A percentile compares a stretch with the other conserved stretches of the same genome.
These are phyloP conservation scores for Orthosia gothica DNA, from an alignment of 2,888 invertebrate genomes.

Conservation along the genomic window DNA sequence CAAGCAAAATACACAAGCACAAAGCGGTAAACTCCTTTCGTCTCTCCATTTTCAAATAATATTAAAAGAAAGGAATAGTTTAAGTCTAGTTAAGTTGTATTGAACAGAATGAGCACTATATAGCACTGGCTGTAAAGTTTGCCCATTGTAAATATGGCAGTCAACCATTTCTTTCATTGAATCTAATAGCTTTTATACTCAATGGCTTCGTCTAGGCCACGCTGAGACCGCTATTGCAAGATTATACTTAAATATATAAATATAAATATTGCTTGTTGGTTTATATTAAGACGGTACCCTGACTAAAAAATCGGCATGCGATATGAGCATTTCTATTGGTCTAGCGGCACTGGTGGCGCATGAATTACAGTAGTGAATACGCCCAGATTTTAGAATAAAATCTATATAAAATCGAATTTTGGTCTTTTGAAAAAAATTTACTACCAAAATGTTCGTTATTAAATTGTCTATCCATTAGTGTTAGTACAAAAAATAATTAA, in stretches of 20 bases:
- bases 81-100: slow-evolving; percentile 6
- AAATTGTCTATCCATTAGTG: no score
- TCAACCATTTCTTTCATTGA: slow-evolving; percentile 39
- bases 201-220: slow-evolving; percentile 29
- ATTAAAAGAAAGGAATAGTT: slow-evolving; percentile 5
- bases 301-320: no score
- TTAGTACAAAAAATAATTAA: no score
- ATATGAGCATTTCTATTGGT: no score
- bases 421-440: no score
- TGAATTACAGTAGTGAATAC: no score
- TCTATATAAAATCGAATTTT: no score
- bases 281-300: no score
- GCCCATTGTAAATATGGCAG: slow-evolving; percentile 43
- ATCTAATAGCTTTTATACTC: slow-evolving; percentile 51
- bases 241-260: slow-evolving; percentile 21
- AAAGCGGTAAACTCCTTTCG: background rate
- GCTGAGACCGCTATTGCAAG: slow-evolving; percentile 20
- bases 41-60: background rate
- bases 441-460: no score
- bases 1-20: no score
- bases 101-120: slow-evolving; percentile 18
- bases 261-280: slow-evolving; percentile 26
- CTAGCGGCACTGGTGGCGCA: no score
- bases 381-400: no score
- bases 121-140: slow-evolving; percentile 31